A percentile compares a stretch with the other conserved stretches of the same genome.
phyloP scores from a whole-genome alignment of 2,797 vertebrate genomes.

The Acrocephalus scirpaceus region DNA sequence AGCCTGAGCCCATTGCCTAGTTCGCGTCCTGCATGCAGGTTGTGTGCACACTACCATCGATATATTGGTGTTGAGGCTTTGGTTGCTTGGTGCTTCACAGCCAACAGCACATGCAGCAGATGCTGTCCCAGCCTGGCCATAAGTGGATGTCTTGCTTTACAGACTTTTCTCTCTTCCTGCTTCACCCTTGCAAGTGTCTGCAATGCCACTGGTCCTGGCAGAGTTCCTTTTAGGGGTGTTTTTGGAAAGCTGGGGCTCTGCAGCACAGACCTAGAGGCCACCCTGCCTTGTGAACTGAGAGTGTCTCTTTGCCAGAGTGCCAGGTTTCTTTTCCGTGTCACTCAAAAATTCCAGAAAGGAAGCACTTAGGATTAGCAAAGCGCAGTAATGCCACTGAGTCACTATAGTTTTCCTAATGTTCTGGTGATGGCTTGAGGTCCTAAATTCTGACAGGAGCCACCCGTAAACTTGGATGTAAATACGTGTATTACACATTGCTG shows the following conservation, averaged over 20 bases:
- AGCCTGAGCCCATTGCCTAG: neutral
- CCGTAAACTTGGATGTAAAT: neutral
- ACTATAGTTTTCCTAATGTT: neutral
- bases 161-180: neutral
- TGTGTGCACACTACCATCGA: rapidly evolving
- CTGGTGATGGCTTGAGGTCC: neutral
- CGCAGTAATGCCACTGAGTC: neutral
- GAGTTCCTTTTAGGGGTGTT: neutral
- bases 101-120: neutral
- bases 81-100: neutral
- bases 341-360: neutral
- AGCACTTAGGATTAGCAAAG: neutral
- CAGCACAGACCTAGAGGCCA: neutral
- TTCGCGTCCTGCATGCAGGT: rapidly evolving
- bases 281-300: neutral
- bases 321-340: rapidly evolving
- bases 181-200: neutral
- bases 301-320: neutral
- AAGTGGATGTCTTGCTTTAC: neutral
- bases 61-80: rapidly evolving
- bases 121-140: neutral
- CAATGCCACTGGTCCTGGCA: neutral
- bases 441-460: neutral
- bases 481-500: neutral
- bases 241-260: neutral